Evolutionary conservation across 1,140 invertebrate species (phyloP).

Genomic region (Saxidomus purpurata): DNA sequence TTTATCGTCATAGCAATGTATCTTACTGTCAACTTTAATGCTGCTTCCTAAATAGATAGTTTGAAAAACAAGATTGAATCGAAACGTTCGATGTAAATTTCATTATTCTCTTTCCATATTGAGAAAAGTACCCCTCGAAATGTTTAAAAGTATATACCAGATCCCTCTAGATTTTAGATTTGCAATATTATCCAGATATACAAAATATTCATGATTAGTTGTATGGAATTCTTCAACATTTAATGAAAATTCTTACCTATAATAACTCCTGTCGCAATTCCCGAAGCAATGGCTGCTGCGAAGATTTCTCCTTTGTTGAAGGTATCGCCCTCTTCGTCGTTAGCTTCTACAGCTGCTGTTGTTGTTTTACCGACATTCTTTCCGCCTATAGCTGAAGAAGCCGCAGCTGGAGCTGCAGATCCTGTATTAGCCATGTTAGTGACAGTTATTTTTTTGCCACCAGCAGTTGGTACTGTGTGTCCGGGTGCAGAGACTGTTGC

Average conservation of each 20-base stretch:
- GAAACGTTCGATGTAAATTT: no score
- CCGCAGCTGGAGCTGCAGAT: neutral
- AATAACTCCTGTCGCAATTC: neutral
- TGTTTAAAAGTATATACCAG: no score
- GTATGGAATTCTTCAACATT: neutral
- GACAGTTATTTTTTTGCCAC: neutral
- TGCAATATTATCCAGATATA: neutral
- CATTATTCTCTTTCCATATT: no score
- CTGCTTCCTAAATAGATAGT: no score
- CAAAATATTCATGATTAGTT: neutral
- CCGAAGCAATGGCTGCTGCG: neutral
- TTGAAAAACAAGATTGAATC: no score
- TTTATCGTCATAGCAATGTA: no score
- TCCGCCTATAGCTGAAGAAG: neutral
- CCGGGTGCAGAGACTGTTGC: neutral
- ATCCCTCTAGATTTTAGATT: no score
- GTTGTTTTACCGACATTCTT: neutral
- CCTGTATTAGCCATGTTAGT: no score
- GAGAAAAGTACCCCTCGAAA: no score
- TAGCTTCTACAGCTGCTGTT: neutral
- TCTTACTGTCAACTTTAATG: no score
- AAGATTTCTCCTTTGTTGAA: slow-evolving; percentile 14
- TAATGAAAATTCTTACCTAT: neutral
- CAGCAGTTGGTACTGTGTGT: neutral
- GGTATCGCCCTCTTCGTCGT: neutral